A percentile compares a stretch with the other conserved stretches of the same genome.
These are phyloP conservation scores for Scaptomyza polygonia DNA, from an alignment of 2,888 invertebrate species.

Conservation along the genomic window DNA sequence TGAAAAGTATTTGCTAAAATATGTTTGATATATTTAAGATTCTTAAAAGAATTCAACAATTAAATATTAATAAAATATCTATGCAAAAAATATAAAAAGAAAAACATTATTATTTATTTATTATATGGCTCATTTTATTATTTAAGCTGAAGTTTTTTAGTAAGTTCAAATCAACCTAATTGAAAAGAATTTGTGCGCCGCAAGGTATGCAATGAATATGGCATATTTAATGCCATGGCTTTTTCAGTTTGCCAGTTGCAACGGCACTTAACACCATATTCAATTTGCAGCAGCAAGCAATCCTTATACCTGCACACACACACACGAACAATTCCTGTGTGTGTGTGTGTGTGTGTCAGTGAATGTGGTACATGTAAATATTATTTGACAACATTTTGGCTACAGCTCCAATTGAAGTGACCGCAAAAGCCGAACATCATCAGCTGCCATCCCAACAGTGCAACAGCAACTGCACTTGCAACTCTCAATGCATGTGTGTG, in stretches of 20 bases:
- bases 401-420: constrained; percentile 39
- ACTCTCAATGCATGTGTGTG: constrained; percentile 17
- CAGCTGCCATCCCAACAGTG: constrained; percentile 21
- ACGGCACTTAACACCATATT: constrained; percentile 16
- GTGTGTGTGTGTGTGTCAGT: neutral
- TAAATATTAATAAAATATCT: no score
- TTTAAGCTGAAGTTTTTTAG: no score
- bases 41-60: no score
- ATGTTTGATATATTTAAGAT: no score
- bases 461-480: neutral
- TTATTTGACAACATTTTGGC: constrained; percentile 70
- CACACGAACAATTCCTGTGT: neutral
- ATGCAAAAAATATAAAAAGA: no score
- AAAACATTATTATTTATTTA: no score
- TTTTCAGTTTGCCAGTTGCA: neutral
- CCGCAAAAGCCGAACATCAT: constrained; percentile 51
- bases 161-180: neutral
- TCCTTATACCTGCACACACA: constrained; percentile 10
- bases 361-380: constrained; percentile 48
- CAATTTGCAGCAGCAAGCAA: constrained; percentile 1
- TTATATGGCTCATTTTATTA: no score
- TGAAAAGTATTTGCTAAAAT: no score
- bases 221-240: neutral
- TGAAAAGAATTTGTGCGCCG: neutral
- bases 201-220: neutral